Evolutionary conservation across 1,140 invertebrate species (phyloP).

Genomic region (Platorchestia sp.): DNA sequence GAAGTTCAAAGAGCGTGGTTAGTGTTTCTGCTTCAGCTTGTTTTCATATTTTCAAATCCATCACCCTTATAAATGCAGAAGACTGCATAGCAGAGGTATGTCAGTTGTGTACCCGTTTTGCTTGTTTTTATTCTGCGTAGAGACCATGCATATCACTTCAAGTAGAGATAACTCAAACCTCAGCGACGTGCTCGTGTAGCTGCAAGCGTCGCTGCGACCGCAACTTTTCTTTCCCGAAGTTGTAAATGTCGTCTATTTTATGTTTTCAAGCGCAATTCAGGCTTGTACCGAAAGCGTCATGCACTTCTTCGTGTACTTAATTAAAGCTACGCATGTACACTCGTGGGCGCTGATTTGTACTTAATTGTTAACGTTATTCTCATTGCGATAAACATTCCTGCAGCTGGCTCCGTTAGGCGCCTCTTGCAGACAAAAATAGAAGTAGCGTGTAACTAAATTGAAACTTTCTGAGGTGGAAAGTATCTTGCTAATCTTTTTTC

Average conservation of each 20-base stretch:
- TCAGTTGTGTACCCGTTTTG: neutral
- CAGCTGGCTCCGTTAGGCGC: neutral
- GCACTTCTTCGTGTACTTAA: neutral
- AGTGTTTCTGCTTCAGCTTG: neutral
- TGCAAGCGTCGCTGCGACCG: neutral
- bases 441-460: neutral
- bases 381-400: neutral
- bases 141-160: neutral
- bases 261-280: neutral
- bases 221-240: neutral
- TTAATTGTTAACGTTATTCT: neutral
- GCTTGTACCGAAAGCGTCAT: neutral
- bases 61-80: neutral
- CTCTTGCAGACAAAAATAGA: neutral
- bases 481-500: neutral
- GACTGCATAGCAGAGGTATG: neutral
- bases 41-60: neutral
- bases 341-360: neutral
- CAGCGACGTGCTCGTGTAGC: neutral
- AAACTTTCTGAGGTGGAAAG: neutral
- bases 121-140: neutral
- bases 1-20: neutral
- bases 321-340: neutral
- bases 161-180: neutral
- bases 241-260: neutral